Base-by-base conservation (phyloP, 2,797 vertebrate species). In the Sorex maritimensis region DNA sequence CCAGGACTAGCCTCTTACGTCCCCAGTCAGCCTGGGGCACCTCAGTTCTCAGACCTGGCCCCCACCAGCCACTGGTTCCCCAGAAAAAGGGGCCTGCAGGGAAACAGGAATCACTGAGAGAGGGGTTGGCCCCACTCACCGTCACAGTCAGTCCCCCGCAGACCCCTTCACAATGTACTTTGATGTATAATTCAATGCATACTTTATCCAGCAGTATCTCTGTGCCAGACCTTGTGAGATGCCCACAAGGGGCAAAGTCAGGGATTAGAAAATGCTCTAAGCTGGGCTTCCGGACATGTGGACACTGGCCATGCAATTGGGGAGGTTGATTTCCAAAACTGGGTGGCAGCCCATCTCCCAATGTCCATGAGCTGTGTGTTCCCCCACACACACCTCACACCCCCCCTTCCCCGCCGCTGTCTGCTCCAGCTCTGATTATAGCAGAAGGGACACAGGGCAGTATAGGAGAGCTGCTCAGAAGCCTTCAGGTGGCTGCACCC, bases 331-430 rank as follows among this genome's bases (percentile, higher is more conserved):
- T 89, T 65, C 28, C 72, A 65, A 73, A 74, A 44, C 14, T 10
- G 24, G 14, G 34, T 71, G 28, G n/a, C 58, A 17, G 5, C 11
- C 10, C 17, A 6, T 73, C 30, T 78, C 1, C 0, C 0, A 0
- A 41, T 28, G 26, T 4, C 44, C 67, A 1, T 17, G 1, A 4
- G 26, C 1, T 2, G 2, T 5, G 46, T 5, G 30, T 12, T 52
- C 65, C 34, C 44, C 44, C 49, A 14, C 13, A 12, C 49, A 6
- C 49, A 52, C 49, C 49, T 9, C 49, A 52, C 34, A 34, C 34
- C 1, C 49, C 49, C 49, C 49, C 49, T 38, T 5, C 5, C 26
- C 52, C 5, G 38, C n/a, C 49, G 2, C 58, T 21, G 13, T 41
- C 68, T 17, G 6, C 1, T 2, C 46, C 26, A 65, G 61, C 61